phyloP scores from a whole-genome alignment of 2,888 invertebrate species.

The Seira sanloemensis region DNA sequence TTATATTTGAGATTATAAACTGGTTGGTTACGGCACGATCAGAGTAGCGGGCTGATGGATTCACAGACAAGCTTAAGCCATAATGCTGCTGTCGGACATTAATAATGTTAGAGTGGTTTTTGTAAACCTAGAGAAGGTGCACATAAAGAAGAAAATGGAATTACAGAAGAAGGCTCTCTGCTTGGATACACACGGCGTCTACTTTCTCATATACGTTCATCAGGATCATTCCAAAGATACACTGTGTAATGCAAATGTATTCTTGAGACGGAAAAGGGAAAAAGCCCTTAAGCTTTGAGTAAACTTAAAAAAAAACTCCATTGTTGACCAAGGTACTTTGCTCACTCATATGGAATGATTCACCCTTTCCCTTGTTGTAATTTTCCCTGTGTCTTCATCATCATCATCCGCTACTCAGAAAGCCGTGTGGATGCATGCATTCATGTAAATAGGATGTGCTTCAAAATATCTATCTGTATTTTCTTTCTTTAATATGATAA shows the following conservation, averaged over 20 bases:
- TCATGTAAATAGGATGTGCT: constrained; percentile 1
- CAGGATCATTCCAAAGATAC: too few species aligned
- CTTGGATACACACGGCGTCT: too few species aligned
- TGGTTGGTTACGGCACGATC: too few species aligned
- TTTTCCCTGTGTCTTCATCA: constrained; percentile 56
- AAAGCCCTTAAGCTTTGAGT: constrained; percentile 64
- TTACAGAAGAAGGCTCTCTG: constrained; percentile 49
- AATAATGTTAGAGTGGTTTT: constrained; percentile 32
- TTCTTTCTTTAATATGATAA: too few species aligned
- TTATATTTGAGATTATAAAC: too few species aligned
- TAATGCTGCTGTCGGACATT: too few species aligned
- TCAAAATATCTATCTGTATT: too few species aligned
- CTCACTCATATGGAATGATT: constrained; percentile 70
- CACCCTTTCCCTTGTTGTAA: constrained; percentile 62
- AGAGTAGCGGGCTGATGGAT: too few species aligned
- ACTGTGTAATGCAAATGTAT: constrained; percentile 60
- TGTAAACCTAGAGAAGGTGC: too few species aligned
- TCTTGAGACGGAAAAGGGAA: constrained; percentile 53
- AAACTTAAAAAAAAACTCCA: constrained; percentile 60
- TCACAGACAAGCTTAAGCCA: too few species aligned
- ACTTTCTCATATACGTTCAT: too few species aligned
- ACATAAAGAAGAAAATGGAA: constrained; percentile 21
- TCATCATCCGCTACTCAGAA: constrained; percentile 34
- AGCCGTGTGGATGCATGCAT: constrained; percentile 33
- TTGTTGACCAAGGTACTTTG: constrained; percentile 73